Base-by-base conservation (phyloP, 1,140 invertebrate species). In the Tachypleus tridentatus region DNA sequence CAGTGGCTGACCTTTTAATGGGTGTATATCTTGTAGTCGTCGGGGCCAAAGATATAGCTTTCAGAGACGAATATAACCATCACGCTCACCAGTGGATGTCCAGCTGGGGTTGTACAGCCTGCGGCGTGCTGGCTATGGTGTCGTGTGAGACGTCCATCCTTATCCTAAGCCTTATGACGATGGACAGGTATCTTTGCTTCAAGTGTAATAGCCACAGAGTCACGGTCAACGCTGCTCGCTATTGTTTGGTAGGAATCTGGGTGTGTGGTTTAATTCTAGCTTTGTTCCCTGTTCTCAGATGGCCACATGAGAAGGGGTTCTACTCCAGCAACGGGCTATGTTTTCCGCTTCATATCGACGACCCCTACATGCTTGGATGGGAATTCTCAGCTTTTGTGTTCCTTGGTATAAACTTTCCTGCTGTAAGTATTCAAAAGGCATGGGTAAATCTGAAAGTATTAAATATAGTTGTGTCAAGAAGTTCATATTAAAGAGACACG, bases 1-100 rank as follows among this genome's bases (percentile, higher is more conserved):
- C 54, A 85, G 80, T 85, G 49, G 85, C 88, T 10, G 88, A 91
- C 76, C 78, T 88, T 67, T 73, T 90, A 48, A 89, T 90, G 86
- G 88, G 87, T 3, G 73, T 89, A 60, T 91, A 91, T 75, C 77
- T 91, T 61, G 73, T 87, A 29, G 79, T 84, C 60, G 85, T 91
- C 69, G 87, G 82, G 7, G 74, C 82, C 52, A 78, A 85, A 71
- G 88, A 91, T 74, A 72, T 80, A 49, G 77, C 78, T 58, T 87
- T 82, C 72, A 76, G 86, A 47, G 80, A 82, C 61, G 77, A 77
- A 58, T 91, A 87, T 75, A 81, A 85, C 68, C 71, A 76, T 64
- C 77, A 83, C 63, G 84, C 86, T 3, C 77, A 78, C 49, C 71
- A 77, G 0, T 91, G 88, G 88, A 82, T 85, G 70, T 80, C 80